Evolutionary conservation across 23 tunicate genomes (phyloP), one percentile per base, ranked within the genome.

Genomic region (Styela plicata): DNA sequence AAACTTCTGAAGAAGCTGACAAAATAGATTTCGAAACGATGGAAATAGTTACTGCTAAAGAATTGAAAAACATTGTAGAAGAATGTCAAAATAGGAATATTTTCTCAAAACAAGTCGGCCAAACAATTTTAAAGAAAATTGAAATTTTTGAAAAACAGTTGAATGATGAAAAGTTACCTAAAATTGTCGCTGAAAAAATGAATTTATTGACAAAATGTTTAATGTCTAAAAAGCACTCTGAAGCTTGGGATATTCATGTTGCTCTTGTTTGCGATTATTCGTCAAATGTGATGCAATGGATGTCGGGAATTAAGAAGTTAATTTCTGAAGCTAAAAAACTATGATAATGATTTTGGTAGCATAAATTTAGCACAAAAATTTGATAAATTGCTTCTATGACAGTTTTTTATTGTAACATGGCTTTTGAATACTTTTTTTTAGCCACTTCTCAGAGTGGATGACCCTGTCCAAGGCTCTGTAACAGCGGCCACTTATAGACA

Each of bases 271-370:
- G 81, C 64, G 81, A 76, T 53, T 29, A 76, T 44, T 76, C 81
- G 10, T 76, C 81, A n/a, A 53, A 24, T 29, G 81, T 76, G 28
- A 76, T 76, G 64, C 81, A 76, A 76, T 76, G 81, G 81, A 76
- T 76, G 81, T 64, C 44, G 18, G 81, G 81, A 18, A 57, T 76
- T 17, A 76, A 76, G 37, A 52, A 53, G 25, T 29, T 76, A 23
- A 44, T 76, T 76, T 44, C 81, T 17, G 81, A 76, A 53, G 81
- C 81, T 25, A 76, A 76, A 44, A 52, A 76, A 26, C 24, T 76
- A 24, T 33, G 1, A 32, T 73, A 22, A n/a, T n/a, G 30, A 69
- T 69, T 69, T n/a, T 69, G 74, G n/a, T n/a, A n/a, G n/a, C n/a
- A n/a, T n/a, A n/a, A n/a, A n/a, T n/a, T n/a, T n/a, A n/a, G n/a